Evolutionary conservation across 2,113 vertebrate species (phyloP).

Genomic region (Vombatus ursinus): DNA sequence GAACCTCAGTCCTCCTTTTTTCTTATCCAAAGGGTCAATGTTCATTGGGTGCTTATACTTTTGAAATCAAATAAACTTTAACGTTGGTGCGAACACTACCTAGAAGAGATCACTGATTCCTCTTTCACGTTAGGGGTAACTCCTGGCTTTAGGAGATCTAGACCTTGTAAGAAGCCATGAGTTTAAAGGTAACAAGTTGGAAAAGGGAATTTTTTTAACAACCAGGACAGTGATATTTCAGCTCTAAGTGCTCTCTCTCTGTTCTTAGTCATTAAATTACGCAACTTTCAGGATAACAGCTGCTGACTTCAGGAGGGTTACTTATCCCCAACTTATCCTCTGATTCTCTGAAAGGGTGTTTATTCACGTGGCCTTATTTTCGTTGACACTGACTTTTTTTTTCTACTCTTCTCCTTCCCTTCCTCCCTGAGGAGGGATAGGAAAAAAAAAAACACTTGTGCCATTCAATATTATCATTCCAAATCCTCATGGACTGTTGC

Average conservation of each 20-base stretch:
- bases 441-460: conserved; percentile 83
- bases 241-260: conserved; percentile 2
- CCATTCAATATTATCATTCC: conserved; percentile 83
- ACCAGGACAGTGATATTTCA: neutral
- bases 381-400: conserved; percentile 71
- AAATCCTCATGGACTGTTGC: conserved; percentile 80
- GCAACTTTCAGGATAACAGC: neutral
- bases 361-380: conserved; percentile 84
- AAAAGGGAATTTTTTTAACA: conserved; percentile 2
- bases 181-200: neutral
- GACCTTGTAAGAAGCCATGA: neutral
- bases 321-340: conserved; percentile 47
- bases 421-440: conserved; percentile 41
- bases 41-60: conserved; percentile 63
- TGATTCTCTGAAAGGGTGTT: conserved; percentile 75
- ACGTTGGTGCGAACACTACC: conserved; percentile 48
- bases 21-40: conserved; percentile 19
- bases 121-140: conserved; percentile 49
- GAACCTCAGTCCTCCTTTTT: neutral
- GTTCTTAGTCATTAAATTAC: conserved; percentile 52
- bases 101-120: conserved; percentile 29
- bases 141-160: conserved; percentile 25
- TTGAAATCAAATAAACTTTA: conserved; percentile 66
- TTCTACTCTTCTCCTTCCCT: conserved; percentile 63
- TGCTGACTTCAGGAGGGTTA: conserved; percentile 56